phyloP scores from a whole-genome alignment of 2,888 invertebrate species.

The Plebejus argus region DNA sequence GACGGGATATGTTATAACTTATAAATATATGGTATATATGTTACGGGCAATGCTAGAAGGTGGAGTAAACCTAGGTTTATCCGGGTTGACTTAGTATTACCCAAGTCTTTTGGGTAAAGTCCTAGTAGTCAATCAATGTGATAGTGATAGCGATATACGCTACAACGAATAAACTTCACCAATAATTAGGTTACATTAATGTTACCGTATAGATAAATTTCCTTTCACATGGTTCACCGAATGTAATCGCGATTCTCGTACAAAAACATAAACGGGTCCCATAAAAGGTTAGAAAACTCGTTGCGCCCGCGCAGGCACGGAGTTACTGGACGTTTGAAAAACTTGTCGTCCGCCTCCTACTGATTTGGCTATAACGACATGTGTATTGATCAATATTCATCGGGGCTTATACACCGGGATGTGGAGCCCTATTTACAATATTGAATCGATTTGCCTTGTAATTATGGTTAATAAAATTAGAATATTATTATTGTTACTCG shows the following conservation, averaged over 20 bases:
- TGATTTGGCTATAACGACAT: conserved; percentile 30
- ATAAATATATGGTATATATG: no score
- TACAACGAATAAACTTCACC: neutral
- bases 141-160: no score
- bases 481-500: neutral
- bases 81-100: no score
- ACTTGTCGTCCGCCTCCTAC: conserved; percentile 49
- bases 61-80: no score
- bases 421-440: conserved; percentile 40
- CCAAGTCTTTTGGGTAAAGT: no score
- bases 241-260: conserved; percentile 29
- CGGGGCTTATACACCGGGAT: conserved; percentile 6
- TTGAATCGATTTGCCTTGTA: neutral
- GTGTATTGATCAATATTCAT: conserved; percentile 27
- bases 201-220: neutral
- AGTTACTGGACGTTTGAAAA: conserved; percentile 58
- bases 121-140: no score
- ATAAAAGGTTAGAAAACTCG: conserved; percentile 58
- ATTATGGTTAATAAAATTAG: neutral
- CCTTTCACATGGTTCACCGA: neutral
- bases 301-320: conserved; percentile 46
- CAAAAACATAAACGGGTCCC: conserved; percentile 48
- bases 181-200: neutral
- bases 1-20: no score
- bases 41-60: no score